Evolutionary conservation across 2,113 vertebrate species (phyloP).

Genomic region (Scolopax mira): DNA sequence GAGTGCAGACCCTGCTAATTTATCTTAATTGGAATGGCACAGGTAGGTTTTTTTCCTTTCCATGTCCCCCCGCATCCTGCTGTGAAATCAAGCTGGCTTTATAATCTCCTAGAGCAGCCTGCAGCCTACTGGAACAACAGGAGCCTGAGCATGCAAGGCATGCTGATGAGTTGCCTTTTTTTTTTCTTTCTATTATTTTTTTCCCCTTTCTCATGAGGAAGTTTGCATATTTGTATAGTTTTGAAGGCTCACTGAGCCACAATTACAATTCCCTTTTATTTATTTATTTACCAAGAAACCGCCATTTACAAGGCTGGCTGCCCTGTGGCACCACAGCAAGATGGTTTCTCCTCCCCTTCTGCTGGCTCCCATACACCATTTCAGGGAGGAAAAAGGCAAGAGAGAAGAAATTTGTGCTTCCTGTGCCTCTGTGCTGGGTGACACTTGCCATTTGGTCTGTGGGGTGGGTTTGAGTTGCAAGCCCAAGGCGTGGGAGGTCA

Average conservation of each 20-base stretch:
- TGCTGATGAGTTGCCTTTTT: neutral
- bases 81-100: neutral
- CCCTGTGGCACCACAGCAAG: neutral
- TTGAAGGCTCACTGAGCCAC: neutral
- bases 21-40: neutral
- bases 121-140: neutral
- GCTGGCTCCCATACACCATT: neutral
- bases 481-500: neutral
- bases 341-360: neutral
- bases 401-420: neutral
- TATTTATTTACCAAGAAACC: neutral
- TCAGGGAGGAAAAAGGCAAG: neutral
- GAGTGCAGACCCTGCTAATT: neutral
- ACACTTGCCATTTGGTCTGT: fast-evolving
- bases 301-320: neutral
- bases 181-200: neutral
- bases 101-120: neutral
- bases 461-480: neutral
- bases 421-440: neutral
- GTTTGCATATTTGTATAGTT: neutral
- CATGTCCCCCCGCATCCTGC: neutral
- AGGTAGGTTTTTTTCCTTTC: neutral
- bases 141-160: neutral
- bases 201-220: neutral
- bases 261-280: neutral